Percentiles rank a stretch among this genome's conserved stretches.
Conservation (phyloP, 1,140 invertebrate species). For the Venustaconcha ellipsiformis region DNA sequence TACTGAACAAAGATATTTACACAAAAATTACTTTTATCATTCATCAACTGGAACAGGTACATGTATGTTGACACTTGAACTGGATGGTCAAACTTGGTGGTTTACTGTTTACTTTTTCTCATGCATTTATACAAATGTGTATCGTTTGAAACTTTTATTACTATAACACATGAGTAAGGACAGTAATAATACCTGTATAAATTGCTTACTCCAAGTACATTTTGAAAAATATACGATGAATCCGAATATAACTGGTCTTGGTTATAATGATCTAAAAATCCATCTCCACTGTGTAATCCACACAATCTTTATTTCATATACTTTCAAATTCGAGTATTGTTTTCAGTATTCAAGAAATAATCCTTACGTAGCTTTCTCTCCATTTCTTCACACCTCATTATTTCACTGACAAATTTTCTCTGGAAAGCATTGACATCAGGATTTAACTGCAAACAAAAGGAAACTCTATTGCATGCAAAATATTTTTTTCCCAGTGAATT, state of each 20-base stretch:
- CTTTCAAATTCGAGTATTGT: too few relatives aligned
- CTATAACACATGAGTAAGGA: too few relatives aligned
- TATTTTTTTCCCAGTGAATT: background rate
- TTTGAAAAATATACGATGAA: too few relatives aligned
- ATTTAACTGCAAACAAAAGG: slow-evolving; percentile 60
- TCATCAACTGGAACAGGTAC: too few relatives aligned
- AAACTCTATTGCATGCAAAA: background rate
- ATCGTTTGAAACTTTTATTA: too few relatives aligned
- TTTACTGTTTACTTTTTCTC: background rate
- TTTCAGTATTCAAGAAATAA: too few relatives aligned
- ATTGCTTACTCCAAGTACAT: background rate
- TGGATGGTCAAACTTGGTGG: background rate
- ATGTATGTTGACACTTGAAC: background rate
- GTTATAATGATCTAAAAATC: too few relatives aligned
- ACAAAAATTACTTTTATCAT: too few relatives aligned
- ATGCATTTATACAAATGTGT: slow-evolving; percentile 3
- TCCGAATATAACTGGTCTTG: too few relatives aligned
- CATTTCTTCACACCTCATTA: slow-evolving; percentile 70
- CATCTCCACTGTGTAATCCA: background rate
- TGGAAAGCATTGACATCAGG: slow-evolving; percentile 71
- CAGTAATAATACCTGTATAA: too few relatives aligned
- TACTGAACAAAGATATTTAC: too few relatives aligned
- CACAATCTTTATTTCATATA: too few relatives aligned
- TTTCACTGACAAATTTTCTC: slow-evolving; percentile 72
- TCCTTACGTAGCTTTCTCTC: slow-evolving; percentile 67